Evolutionary conservation across 2,113 vertebrate species (phyloP).

Genomic region (Cranoglanis bouderius): DNA sequence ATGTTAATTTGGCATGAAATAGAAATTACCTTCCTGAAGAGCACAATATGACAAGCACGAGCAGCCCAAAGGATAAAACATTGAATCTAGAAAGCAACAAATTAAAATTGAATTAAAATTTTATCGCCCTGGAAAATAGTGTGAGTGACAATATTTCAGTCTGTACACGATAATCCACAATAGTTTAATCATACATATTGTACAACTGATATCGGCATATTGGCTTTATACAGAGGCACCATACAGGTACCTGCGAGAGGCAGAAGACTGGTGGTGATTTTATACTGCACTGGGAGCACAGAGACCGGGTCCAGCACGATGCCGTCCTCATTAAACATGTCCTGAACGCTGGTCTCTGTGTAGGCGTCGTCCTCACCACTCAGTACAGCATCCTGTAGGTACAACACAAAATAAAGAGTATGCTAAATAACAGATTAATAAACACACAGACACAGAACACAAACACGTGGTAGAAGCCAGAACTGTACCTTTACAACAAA

Average conservation of each 20-base stretch:
- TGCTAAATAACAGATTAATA: not conserved
- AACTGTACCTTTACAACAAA: slow-evolving; percentile 81
- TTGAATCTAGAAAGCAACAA: slow-evolving; percentile 74
- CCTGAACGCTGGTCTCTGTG: slow-evolving; percentile 82
- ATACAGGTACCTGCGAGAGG: slow-evolving; percentile 75
- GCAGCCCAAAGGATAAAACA: slow-evolving; percentile 82
- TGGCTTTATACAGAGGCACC: not conserved
- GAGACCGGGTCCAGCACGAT: slow-evolving; percentile 86
- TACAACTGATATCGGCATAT: not conserved
- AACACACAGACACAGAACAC: not conserved
- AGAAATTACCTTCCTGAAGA: slow-evolving; percentile 75
- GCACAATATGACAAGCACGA: slow-evolving; percentile 82
- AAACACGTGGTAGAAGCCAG: not conserved
- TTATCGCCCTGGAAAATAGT: not conserved
- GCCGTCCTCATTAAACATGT: slow-evolving; percentile 91
- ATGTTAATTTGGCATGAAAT: not conserved
- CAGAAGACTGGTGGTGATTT: slow-evolving; percentile 81
- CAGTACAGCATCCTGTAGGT: slow-evolving; percentile 65
- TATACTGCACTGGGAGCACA: slow-evolving; percentile 87
- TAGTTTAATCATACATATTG: not conserved
- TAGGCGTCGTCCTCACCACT: slow-evolving; percentile 81
- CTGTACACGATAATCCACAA: not conserved
- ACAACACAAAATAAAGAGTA: not conserved
- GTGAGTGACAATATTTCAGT: not conserved
- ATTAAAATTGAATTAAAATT: not conserved